Conservation (phyloP, 2,113 vertebrate genomes). For the Neotoma lepida region DNA sequence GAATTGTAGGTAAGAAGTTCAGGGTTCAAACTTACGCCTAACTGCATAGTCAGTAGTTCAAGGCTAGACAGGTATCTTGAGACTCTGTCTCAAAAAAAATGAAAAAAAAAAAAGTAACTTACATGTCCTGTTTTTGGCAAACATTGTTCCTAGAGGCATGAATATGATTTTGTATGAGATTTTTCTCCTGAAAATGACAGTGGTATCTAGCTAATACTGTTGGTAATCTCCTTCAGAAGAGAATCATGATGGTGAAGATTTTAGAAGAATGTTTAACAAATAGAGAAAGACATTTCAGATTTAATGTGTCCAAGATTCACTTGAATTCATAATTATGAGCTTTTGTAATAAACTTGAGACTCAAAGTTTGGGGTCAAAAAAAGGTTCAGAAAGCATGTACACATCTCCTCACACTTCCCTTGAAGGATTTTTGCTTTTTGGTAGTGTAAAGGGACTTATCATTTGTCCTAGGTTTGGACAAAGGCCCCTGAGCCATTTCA, state of each 20-base stretch:
- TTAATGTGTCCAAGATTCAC: neutral
- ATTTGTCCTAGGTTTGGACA: neutral
- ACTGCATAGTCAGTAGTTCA: neutral
- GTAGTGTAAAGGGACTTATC: neutral
- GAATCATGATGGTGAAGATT: neutral
- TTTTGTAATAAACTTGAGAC: neutral
- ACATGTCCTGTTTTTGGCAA: neutral
- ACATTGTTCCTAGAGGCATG: neutral
- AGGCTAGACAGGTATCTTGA: neutral
- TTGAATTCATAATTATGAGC: neutral
- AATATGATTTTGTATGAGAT: neutral
- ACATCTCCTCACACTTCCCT: neutral
- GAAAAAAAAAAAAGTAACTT: neutral
- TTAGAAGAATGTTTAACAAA: neutral
- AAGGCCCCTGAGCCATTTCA: neutral
- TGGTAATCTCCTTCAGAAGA: neutral
- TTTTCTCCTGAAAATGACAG: neutral
- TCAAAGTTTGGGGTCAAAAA: neutral
- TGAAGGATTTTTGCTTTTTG: neutral
- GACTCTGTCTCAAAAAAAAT: neutral
- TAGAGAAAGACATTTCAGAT: neutral
- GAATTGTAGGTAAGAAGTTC: neutral
- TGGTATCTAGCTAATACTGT: neutral
- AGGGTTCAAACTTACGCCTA: neutral
- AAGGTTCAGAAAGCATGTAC: neutral